These are phyloP conservation scores for Lutjanus campechanus DNA, from an alignment of 2,797 vertebrate species.

Conservation along the genomic window DNA sequence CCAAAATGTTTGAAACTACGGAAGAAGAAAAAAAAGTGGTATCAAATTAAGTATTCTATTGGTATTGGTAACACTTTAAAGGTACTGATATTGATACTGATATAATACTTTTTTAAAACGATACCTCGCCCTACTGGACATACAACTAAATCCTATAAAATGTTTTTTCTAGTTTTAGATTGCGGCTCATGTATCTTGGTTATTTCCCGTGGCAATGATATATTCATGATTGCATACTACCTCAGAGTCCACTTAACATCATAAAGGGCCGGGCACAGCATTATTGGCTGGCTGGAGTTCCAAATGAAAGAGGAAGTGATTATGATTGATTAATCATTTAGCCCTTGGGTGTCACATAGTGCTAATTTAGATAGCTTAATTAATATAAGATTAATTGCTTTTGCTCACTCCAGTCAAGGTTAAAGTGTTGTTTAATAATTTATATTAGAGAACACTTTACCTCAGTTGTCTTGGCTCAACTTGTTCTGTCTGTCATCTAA, in stretches of 20 bases:
- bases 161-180: constrained; percentile 4
- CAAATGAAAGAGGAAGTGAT: constrained; percentile 60
- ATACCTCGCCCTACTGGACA: neutral
- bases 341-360: constrained; percentile 66
- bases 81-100: too few species aligned
- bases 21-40: too few species aligned
- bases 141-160: neutral
- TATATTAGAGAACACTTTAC: constrained; percentile 71
- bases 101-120: too few species aligned
- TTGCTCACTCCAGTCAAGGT: constrained; percentile 80
- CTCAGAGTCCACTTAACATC: constrained; percentile 44
- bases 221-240: constrained; percentile 38
- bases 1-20: too few species aligned
- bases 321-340: constrained; percentile 78
- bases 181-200: constrained; percentile 13
- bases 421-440: constrained; percentile 83
- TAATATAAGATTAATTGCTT: constrained; percentile 79
- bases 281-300: constrained; percentile 50
- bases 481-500: constrained; percentile 24
- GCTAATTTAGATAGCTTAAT: constrained; percentile 80
- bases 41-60: too few species aligned
- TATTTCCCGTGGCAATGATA: constrained; percentile 25
- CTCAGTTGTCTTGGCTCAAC: constrained; percentile 63
- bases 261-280: constrained; percentile 17
- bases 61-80: too few species aligned